Evolutionary conservation across 2,113 vertebrate genomes (phyloP), one percentile per base, ranked within the genome.

Genomic region (Tachuris rubrigastra): DNA sequence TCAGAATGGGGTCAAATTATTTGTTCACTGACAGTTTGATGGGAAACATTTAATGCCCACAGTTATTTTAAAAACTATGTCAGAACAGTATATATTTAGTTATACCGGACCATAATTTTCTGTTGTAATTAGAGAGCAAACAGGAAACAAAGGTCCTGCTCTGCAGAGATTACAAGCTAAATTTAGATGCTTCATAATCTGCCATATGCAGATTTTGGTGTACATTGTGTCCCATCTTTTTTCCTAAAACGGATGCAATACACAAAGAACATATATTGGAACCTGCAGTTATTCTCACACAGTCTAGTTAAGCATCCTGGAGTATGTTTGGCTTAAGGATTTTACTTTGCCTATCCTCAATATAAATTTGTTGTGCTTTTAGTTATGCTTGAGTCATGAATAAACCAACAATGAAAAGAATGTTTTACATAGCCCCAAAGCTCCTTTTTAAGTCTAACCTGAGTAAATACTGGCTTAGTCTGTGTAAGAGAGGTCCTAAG

Each of bases 161-260:
- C 72, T 90, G 65, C 27, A 74, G 80, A 90, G 87, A 90, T 88
- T 95, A 21, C 17, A 85, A 80, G 59, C 83, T 93, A 93, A 84
- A 92, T 92, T 90, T 92, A 89, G 84, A 81, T 78, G 30, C 47
- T 46, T 44, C 37, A 52, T 80, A 83, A 95, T 89, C 67, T 74
- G 19, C 23, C 21, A 47, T 91, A 93, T 86, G 47, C 72, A 96
- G 85, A 58, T 91, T 91, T 85, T 66, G 24, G 8, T 83, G 55
- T 42, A 80, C 27, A 55, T 37, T 93, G 30, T 84, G 50, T 87
- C 30, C 39, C 20, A 31, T 74, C 6, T 87, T 30, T 76, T 76
- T 71, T 93, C 55, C 68, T 77, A 41, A 83, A 90, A 66, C n/a
- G 28, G 60, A 65, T 66, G 35, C 18, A 69, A 2, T 77, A 23